Conservation (phyloP, 2,113 vertebrate species). For the Notothenia coriiceps region DNA sequence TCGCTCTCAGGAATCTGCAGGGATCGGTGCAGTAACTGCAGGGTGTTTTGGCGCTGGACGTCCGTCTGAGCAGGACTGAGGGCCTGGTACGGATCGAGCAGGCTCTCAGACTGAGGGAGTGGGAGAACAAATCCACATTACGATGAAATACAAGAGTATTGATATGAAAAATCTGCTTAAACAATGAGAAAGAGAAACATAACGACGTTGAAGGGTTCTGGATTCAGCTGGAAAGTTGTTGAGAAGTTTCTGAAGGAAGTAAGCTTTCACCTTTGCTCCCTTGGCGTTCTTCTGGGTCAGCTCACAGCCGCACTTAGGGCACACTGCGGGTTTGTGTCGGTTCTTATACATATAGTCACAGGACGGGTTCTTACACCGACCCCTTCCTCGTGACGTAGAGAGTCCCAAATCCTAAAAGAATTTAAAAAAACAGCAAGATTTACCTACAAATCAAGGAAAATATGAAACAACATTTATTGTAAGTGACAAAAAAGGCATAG, state of each 20-base stretch:
- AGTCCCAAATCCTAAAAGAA: slow-evolving; percentile 91
- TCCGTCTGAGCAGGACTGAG: slow-evolving; percentile 89
- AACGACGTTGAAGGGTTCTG: not conserved
- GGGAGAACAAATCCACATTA: not conserved
- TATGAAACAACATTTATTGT: not conserved
- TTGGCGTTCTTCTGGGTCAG: slow-evolving; percentile 90
- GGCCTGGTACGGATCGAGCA: slow-evolving; percentile 85
- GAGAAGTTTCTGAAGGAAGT: not conserved
- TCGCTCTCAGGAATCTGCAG: slow-evolving; percentile 95
- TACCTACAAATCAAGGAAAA: not conserved
- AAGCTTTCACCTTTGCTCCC: slow-evolving; percentile 70
- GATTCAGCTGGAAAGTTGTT: slow-evolving; percentile 19
- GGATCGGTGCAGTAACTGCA: slow-evolving; percentile 90
- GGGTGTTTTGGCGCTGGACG: slow-evolving; percentile 91
- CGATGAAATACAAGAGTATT: too few relatives aligned
- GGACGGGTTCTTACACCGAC: slow-evolving; percentile 94
- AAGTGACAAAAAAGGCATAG: not conserved
- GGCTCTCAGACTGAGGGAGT: slow-evolving; percentile 52
- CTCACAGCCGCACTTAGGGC: slow-evolving; percentile 93
- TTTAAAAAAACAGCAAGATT: not conserved
- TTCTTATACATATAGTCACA: slow-evolving; percentile 97
- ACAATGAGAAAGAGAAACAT: not conserved
- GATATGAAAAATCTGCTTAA: too few relatives aligned
- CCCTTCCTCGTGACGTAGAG: slow-evolving; percentile 94
- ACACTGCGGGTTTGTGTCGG: slow-evolving; percentile 93